phyloP scores from a whole-genome alignment of 2,888 invertebrate species.

The Orthosia cruda region DNA sequence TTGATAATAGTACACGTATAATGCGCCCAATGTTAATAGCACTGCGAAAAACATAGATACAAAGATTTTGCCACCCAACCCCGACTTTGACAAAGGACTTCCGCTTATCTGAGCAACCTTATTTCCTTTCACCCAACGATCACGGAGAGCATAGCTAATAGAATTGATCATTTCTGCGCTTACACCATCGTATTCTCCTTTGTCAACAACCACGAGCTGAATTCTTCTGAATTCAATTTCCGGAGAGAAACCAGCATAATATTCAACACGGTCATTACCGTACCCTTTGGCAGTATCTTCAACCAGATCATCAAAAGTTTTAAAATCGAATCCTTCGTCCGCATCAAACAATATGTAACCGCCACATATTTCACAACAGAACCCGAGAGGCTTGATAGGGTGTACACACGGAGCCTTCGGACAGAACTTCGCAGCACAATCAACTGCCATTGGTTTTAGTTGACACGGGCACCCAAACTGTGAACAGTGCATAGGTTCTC shows the following conservation, averaged over 20 bases:
- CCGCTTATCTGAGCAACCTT: conserved; percentile 80
- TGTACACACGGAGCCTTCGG: conserved; percentile 78
- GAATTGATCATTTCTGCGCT: conserved; percentile 80
- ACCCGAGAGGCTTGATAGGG: conserved; percentile 84
- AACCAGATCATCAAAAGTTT: conserved; percentile 78
- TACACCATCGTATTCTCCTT: conserved; percentile 80
- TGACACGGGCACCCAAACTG: conserved; percentile 86
- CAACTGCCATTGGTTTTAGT: conserved; percentile 72
- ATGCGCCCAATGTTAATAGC: conserved; percentile 73
- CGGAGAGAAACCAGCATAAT: conserved; percentile 80
- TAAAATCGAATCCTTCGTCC: conserved; percentile 79
- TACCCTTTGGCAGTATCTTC: conserved; percentile 74
- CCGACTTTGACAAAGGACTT: conserved; percentile 78
- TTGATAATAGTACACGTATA: conserved; percentile 85
- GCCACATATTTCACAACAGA: conserved; percentile 87
- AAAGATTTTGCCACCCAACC: conserved; percentile 81
- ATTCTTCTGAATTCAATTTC: conserved; percentile 70
- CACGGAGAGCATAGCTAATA: conserved; percentile 76
- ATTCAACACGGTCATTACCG: conserved; percentile 72
- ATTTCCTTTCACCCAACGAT: conserved; percentile 75
- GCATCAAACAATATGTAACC: conserved; percentile 80
- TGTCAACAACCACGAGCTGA: conserved; percentile 85
- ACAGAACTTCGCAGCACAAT: conserved; percentile 83
- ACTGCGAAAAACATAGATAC: conserved; percentile 84
- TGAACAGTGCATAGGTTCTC: conserved; percentile 67